Base-by-base conservation (phyloP, 2,797 vertebrate genomes). In the Chelon labrosus region DNA sequence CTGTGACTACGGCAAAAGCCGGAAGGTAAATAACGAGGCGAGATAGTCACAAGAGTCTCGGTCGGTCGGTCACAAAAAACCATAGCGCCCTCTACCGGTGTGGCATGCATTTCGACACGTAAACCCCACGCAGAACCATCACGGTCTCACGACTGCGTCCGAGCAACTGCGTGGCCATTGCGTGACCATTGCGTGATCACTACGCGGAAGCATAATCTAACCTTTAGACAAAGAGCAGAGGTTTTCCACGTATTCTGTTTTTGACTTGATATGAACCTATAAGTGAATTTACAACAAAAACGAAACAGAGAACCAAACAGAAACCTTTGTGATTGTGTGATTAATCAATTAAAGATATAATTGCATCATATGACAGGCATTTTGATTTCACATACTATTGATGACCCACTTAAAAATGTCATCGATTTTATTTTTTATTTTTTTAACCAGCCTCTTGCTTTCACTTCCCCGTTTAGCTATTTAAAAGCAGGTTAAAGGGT, bases 221-320 rank as follows among this genome's bases (percentile, higher is more conserved):
- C n/a, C n/a, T n/a, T n/a, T n/a, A 90, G 83, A 91, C 87, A 90
- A 91, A 89, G 87, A 87, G 77, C 70, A 39, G 69, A 80, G 77
- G 59, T 81, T 90, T 88, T 69, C 56, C 73, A 62, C 81, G 83
- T 72, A 20, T 70, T 83, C 75, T 9, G 22, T 70, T 83, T 90
- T 75, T 72, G 80, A 87, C 73, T 85, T 85, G 79, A 87, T 90
- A 67, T 9, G 20, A 78, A 74, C 62, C 73, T 73, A 12, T 71
- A 75, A 88, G 54, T 72, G 72, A 91, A 82, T 84, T 73, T 64
- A 76, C 54, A 46, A 63, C 35, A 44, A 73, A 75, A 82, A 47
- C 3, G 1, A 19, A 64, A 64, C 39, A 14, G 58, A 83, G 51
- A 70, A 54, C 56, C 44, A 74, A 76, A 73, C 60, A 77, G 51